These are phyloP conservation scores for Diadromus collaris DNA, from an alignment of 2,888 invertebrate genomes.

Conservation along the genomic window DNA sequence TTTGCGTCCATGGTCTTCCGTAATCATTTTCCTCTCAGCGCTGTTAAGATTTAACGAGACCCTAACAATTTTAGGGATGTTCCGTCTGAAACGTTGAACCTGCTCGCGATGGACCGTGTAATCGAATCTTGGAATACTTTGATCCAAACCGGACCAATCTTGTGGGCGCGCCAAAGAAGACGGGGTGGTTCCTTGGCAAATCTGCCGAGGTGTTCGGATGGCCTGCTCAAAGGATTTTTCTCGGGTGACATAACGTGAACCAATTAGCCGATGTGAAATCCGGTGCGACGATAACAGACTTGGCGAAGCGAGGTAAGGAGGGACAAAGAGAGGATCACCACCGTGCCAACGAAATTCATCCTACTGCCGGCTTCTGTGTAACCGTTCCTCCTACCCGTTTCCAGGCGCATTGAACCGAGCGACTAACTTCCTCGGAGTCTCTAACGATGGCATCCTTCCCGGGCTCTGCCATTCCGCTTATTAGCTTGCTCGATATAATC, in stretches of 20 bases:
- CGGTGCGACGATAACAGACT: slow-evolving; percentile 32
- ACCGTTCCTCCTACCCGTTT: slow-evolving; percentile 17
- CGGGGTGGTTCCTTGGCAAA: slow-evolving; percentile 9
- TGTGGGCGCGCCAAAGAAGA: background rate
- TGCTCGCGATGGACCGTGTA: slow-evolving; percentile 3
- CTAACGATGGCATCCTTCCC: slow-evolving; percentile 40
- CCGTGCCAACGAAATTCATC: slow-evolving; percentile 15
- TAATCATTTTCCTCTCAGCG: background rate
- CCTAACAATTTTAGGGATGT: background rate
- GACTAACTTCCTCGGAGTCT: slow-evolving; percentile 19
- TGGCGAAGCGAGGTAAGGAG: slow-evolving; percentile 28
- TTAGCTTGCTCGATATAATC: slow-evolving; percentile 46
- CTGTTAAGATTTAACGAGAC: background rate
- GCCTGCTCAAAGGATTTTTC: slow-evolving; percentile 37
- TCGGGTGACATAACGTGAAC: slow-evolving; percentile 17
- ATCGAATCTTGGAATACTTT: slow-evolving; percentile 24
- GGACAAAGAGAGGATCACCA: background rate
- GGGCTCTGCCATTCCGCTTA: slow-evolving; percentile 48
- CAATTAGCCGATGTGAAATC: slow-evolving; percentile 42
- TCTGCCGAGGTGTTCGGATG: slow-evolving; percentile 15
- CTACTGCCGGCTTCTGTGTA: slow-evolving; percentile 6
- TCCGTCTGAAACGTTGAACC: background rate
- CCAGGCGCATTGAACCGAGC: slow-evolving; percentile 36
- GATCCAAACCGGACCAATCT: slow-evolving; percentile 25
- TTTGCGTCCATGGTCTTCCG: background rate